These are phyloP conservation scores for Urechis unicinctus DNA, from an alignment of 2,888 invertebrate species.

Conservation along the genomic window DNA sequence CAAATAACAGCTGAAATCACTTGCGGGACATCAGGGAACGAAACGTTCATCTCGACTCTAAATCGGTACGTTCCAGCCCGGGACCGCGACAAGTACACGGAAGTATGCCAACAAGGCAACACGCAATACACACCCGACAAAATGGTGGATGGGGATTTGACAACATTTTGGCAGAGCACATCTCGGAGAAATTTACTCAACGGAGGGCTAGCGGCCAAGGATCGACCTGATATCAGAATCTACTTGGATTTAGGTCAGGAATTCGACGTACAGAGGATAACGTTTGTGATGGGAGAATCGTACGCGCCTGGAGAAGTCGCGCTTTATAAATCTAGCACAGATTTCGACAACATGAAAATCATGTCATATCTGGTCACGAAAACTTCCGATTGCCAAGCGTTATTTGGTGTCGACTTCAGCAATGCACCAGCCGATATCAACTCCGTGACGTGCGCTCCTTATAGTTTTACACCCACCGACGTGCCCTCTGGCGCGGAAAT, in stretches of 20 bases:
- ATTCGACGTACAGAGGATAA: slow-evolving; percentile 23
- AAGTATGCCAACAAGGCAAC: background rate
- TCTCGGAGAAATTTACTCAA: slow-evolving; percentile 20
- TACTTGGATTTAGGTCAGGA: slow-evolving; percentile 24
- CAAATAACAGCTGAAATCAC: no score
- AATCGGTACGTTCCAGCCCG: background rate
- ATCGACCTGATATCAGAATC: slow-evolving; percentile 18
- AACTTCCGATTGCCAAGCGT: background rate
- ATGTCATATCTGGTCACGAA: slow-evolving; percentile 26
- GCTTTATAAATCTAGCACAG: slow-evolving; percentile 11
- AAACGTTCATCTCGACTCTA: no score
- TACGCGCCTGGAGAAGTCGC: slow-evolving; percentile 24
- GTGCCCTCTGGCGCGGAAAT: background rate
- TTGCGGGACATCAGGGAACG: no score
- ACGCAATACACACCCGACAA: slow-evolving; percentile 13
- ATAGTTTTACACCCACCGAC: background rate
- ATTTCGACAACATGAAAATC: background rate
- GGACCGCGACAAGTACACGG: background rate
- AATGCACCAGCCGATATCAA: slow-evolving; percentile 1
- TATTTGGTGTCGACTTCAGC: background rate
- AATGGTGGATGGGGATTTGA: slow-evolving; percentile 27
- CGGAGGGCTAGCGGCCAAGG: background rate
- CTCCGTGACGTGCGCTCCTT: background rate
- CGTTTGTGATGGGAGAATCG: slow-evolving; percentile 24
- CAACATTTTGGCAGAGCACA: slow-evolving; percentile 31